Base-by-base conservation (phyloP, 2,888 invertebrate genomes). In the Nineta flava region DNA sequence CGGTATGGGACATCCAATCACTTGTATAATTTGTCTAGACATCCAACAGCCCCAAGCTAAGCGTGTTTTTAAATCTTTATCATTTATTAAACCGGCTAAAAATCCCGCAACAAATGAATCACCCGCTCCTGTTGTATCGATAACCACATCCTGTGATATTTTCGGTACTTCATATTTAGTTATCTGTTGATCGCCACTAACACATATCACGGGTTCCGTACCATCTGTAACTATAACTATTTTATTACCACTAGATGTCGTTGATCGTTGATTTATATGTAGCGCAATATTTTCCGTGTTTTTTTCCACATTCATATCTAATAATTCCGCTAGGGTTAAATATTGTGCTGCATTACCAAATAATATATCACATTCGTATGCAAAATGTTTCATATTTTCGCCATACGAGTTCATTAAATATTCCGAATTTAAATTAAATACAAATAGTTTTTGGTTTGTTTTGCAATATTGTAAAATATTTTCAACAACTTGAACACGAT, bases 181-280 rank as follows among this genome's bases (percentile, higher is more conserved):
- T 4, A 59, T 47, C 16, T 53, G 38, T 13, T 55, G 53, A 34
- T 55, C 51, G 9, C 56, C 57, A 51, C 58, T 57, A 9, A 62
- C 58, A 52, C 79, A 71, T 44, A 73, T 61, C 1, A 79, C 73
- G 17, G 73, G 69, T 13, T 72, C 63, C 1, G 67, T 62, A 9
- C 80, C 82, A 57, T 81, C 74, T 6, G 83, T 84, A 50, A 83
- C 69, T 2, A 81, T 67, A 17, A 81, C 69, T 5, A 76, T 69
- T 54, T 78, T 71, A 46, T 60, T 51, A 19, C 38, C 46, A 15
- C 45, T 45, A 19, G 51, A 46, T 42, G 50, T 46, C 9, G 49
- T 50, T 21, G 41, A 15, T 41, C 9, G 42, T 42, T 54, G 43
- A 46, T 52, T 53, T 49, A 61, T 56, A 47, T 56, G 46, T 34